Percentiles rank a stretch among this genome's conserved stretches.
These are phyloP conservation scores for Wasmannia auropunctata DNA, from an alignment of 1,140 invertebrate genomes.

Conservation along the genomic window DNA sequence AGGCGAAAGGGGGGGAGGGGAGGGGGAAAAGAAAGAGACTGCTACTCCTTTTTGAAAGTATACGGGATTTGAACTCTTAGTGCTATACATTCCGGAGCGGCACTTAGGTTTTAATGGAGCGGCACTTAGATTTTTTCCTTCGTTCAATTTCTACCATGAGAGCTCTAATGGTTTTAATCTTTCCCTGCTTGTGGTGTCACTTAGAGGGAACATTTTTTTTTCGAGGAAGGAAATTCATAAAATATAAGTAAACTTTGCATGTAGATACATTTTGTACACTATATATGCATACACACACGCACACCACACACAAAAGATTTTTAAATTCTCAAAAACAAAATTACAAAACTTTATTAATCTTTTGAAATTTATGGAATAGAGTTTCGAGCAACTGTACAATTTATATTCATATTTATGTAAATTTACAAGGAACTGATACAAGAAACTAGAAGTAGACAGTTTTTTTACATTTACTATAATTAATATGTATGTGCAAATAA, in stretches of 20 bases:
- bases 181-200: background rate
- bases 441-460: background rate
- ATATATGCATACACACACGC: too few species aligned
- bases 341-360: background rate
- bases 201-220: background rate
- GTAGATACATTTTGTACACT: background rate
- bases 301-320: too few species aligned
- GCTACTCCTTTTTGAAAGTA: background rate
- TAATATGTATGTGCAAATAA: background rate
- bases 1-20: background rate
- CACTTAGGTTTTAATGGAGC: slow-evolving; percentile 40
- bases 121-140: slow-evolving; percentile 10
- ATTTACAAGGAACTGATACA: background rate
- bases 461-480: background rate
- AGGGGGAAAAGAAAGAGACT: background rate
- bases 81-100: background rate
- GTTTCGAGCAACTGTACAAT: background rate
- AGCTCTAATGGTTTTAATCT: slow-evolving; percentile 29
- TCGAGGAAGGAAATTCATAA: background rate
- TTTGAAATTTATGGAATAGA: background rate
- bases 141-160: background rate
- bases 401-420: background rate
- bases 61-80: slow-evolving; percentile 8
- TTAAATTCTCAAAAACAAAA: background rate
- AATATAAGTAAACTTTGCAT: background rate